Conservation (phyloP, 2,888 invertebrate species). For the Mycogona germanica region DNA sequence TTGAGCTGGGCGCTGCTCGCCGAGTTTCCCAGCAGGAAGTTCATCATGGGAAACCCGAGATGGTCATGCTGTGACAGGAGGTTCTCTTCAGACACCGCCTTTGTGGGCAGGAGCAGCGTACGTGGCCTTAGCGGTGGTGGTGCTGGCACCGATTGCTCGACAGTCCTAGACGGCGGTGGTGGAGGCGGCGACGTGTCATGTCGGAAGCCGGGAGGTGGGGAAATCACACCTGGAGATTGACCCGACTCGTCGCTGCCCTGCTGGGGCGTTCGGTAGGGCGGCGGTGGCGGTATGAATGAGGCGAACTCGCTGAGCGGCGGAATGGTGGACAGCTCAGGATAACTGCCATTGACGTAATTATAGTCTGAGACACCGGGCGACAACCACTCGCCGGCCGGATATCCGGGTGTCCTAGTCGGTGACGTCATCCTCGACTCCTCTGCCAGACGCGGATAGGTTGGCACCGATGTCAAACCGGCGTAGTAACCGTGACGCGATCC, state of each 20-base stretch:
- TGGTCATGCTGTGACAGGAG: constrained; percentile 9
- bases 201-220: constrained; percentile 1
- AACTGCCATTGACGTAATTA: too few relatives aligned
- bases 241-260: background rate
- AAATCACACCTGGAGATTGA: background rate
- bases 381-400: background rate
- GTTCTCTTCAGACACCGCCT: constrained; percentile 9
- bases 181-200: background rate
- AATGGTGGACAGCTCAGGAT: too few relatives aligned
- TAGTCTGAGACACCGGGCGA: background rate
- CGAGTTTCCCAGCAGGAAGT: too few relatives aligned
- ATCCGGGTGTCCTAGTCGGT: background rate
- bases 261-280: constrained; percentile 19
- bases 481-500: constrained; percentile 3
- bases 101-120: background rate
- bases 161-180: background rate
- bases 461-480: constrained; percentile 2
- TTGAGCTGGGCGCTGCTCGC: background rate
- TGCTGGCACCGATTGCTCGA: background rate
- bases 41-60: too few relatives aligned
- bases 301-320: constrained; percentile 12
- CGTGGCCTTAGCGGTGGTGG: background rate
- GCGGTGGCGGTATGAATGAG: constrained; percentile 17
- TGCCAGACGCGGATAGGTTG: background rate
- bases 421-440: background rate